phyloP scores from a whole-genome alignment of 1,140 invertebrate genomes.

The Capitella teleta region DNA sequence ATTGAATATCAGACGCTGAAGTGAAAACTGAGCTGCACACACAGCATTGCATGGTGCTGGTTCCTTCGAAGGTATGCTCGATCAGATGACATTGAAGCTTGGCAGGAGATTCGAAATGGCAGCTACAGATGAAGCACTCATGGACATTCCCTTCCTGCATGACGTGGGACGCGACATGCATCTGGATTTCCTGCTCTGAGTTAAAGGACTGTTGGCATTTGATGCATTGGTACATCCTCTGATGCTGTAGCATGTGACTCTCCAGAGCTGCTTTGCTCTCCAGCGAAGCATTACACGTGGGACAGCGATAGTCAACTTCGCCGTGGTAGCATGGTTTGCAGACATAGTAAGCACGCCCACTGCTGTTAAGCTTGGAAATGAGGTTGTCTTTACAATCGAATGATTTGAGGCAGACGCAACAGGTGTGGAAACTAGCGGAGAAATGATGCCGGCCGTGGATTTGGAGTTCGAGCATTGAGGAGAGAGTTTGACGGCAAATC shows the following conservation, averaged over 20 bases:
- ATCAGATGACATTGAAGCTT: conserved; percentile 82
- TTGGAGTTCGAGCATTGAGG: conserved; percentile 74
- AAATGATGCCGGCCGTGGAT: conserved; percentile 73
- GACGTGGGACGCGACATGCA: conserved; percentile 53
- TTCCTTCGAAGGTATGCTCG: conserved; percentile 81
- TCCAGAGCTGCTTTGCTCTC: conserved; percentile 48
- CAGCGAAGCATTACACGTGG: conserved; percentile 51
- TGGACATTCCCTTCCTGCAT: conserved; percentile 47
- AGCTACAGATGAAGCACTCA: conserved; percentile 64
- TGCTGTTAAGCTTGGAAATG: conserved; percentile 29
- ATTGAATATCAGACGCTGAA: conserved; percentile 61
- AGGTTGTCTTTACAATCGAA: conserved; percentile 34
- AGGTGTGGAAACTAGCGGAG: conserved; percentile 29
- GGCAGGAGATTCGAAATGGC: conserved; percentile 56
- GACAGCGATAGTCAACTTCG: conserved; percentile 41
- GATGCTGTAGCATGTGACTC: conserved; percentile 43
- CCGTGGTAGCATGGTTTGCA: conserved; percentile 55
- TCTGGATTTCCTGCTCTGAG: conserved; percentile 55
- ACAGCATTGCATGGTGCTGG: conserved; percentile 69
- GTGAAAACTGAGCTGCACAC: conserved; percentile 80
- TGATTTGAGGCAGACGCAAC: conserved; percentile 37
- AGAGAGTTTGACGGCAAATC: conserved; percentile 78
- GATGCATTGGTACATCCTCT: conserved; percentile 55
- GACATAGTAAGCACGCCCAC: conserved; percentile 40
- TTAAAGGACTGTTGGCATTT: conserved; percentile 60